Percentiles rank a stretch among this genome's conserved stretches.
Conservation (phyloP, 2,113 vertebrate species). For the Calidris pugnax region DNA sequence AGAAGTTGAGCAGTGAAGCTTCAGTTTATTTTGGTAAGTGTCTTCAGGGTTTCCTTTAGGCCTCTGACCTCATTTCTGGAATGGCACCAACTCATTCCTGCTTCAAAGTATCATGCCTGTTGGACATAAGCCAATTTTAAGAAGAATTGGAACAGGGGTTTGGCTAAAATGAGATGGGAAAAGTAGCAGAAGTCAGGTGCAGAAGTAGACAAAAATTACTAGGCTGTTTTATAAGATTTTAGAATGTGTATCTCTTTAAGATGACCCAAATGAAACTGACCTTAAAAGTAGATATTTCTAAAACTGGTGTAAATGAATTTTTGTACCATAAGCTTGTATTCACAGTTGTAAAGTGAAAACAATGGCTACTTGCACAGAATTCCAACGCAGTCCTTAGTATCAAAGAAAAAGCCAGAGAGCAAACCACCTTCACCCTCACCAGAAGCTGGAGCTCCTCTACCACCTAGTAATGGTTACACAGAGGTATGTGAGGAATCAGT, state of each 20-base stretch:
- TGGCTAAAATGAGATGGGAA: not conserved
- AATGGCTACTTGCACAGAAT: slow-evolving; percentile 92
- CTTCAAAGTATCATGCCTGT: not conserved
- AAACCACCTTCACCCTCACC: slow-evolving; percentile 39
- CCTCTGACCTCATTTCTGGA: not conserved
- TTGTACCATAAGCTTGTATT: not conserved
- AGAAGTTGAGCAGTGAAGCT: slow-evolving; percentile 66
- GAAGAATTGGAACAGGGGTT: not conserved
- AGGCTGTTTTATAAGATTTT: not conserved
- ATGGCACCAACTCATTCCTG: not conserved
- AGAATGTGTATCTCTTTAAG: not conserved
- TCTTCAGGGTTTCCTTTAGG: not conserved
- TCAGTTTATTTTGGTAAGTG: slow-evolving; percentile 83
- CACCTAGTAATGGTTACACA: slow-evolving; percentile 78
- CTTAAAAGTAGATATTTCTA: not conserved
- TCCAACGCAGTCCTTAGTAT: slow-evolving; percentile 70
- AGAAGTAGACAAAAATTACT: not conserved
- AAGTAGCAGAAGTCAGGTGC: not conserved
- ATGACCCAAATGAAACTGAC: not conserved
- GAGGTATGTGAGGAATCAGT: slow-evolving; percentile 75
- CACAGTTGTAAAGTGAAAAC: not conserved
- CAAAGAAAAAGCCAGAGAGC: slow-evolving; percentile 40
- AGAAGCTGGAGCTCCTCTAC: slow-evolving; percentile 23
- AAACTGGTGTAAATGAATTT: not conserved
- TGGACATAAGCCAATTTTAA: not conserved